Conservation (phyloP, 2,888 invertebrate species). For the Incurvaria masculella region DNA sequence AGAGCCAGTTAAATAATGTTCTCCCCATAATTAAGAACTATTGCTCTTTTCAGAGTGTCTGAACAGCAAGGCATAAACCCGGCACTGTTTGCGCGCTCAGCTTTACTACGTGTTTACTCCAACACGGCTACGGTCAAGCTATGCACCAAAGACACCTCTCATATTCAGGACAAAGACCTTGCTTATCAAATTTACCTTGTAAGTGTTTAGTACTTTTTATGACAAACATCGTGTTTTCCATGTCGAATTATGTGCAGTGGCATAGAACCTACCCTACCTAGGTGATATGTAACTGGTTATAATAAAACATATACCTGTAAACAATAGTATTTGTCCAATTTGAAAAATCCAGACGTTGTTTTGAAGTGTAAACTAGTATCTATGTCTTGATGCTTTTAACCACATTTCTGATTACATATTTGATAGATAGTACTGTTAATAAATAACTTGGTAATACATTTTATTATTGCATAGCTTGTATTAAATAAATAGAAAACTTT, state of each 20-base stretch:
- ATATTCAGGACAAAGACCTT: conserved; percentile 66
- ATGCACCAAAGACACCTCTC: conserved; percentile 66
- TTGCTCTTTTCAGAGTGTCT: conserved; percentile 35
- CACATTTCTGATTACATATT: too few species aligned
- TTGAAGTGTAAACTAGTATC: too few species aligned
- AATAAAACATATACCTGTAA: not conserved
- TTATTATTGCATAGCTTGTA: too few species aligned
- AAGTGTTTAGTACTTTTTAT: conserved; percentile 21
- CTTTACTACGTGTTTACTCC: conserved; percentile 43
- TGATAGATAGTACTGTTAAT: too few species aligned
- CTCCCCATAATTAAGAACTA: too few species aligned
- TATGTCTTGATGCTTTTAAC: too few species aligned
- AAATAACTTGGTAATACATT: too few species aligned
- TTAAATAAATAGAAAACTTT: too few species aligned
- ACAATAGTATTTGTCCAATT: not conserved
- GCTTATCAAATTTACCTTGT: conserved; percentile 75
- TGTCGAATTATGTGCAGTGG: not conserved
- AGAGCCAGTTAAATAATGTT: too few species aligned
- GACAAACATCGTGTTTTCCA: not conserved
- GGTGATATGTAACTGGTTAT: not conserved
- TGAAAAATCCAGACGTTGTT: not conserved
- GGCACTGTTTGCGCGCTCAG: conserved; percentile 41
- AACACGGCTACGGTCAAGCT: conserved; percentile 46
- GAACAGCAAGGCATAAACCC: conserved; percentile 44
- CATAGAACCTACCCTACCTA: not conserved